A percentile compares a stretch with the other conserved stretches of the same genome.
Evolutionary conservation across 2,113 vertebrate species (phyloP).

Genomic region (Monarcha castaneiventris): DNA sequence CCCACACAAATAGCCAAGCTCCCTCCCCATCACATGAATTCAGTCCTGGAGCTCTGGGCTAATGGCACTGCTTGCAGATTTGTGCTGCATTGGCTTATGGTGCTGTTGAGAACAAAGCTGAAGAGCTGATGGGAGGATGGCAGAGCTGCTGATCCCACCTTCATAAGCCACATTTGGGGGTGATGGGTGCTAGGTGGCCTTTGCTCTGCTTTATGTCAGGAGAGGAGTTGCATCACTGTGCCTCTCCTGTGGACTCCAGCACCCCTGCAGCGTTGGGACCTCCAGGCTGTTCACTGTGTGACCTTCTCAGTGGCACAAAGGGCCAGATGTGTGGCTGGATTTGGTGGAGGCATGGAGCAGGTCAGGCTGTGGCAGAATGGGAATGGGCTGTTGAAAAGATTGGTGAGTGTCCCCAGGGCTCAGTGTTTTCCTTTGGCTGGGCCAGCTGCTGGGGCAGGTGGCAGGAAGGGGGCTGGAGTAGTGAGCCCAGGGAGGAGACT

Average conservation of each 20-base stretch:
- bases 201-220: background rate
- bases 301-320: background rate
- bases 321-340: background rate
- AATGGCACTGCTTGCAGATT: background rate
- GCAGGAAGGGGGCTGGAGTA: background rate
- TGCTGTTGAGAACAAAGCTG: background rate
- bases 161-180: background rate
- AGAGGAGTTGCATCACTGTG: background rate
- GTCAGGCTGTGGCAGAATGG: background rate
- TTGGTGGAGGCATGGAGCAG: background rate
- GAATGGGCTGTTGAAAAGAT: background rate
- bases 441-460: background rate
- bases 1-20: fast-evolving
- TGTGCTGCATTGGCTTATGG: background rate
- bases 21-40: background rate
- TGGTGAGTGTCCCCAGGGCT: background rate
- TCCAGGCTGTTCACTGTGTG: background rate
- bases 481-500: background rate
- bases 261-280: background rate
- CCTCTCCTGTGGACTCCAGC: background rate
- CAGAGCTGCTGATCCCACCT: background rate
- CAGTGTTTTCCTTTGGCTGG: background rate
- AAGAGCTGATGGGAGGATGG: background rate
- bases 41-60: background rate
- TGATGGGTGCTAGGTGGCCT: background rate